Conservation (phyloP, 2,888 invertebrate species). For the Drosophila kokeensis region DNA sequence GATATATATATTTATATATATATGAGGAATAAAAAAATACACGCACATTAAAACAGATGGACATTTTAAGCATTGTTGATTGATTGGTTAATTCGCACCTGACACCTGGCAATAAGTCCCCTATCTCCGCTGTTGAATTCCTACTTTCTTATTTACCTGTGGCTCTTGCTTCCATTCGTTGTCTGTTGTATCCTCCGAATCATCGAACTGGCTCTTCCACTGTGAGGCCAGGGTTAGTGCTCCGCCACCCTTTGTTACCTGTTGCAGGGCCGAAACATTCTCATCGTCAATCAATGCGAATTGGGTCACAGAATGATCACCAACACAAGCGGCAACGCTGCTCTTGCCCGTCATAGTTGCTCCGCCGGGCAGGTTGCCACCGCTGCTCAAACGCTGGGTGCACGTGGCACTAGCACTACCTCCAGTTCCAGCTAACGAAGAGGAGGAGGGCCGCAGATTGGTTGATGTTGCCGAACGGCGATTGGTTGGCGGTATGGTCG, state of each 20-base stretch:
- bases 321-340: slow-evolving; percentile 85
- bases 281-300: slow-evolving; percentile 97
- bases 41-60: slow-evolving; percentile 16
- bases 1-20: background rate
- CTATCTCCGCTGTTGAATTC: background rate
- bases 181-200: slow-evolving; percentile 97
- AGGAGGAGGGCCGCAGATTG: slow-evolving; percentile 81
- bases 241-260: slow-evolving; percentile 95
- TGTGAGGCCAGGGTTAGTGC: slow-evolving; percentile 96
- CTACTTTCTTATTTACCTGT: slow-evolving; percentile 74
- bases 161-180: slow-evolving; percentile 97
- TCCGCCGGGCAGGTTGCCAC: slow-evolving; percentile 28
- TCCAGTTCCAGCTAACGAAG: slow-evolving; percentile 57
- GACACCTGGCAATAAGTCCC: slow-evolving; percentile 4
- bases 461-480: slow-evolving; percentile 80
- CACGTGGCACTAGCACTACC: slow-evolving; percentile 35
- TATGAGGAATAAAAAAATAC: background rate
- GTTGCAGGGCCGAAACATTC: slow-evolving; percentile 94
- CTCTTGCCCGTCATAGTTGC: slow-evolving; percentile 73
- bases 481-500: slow-evolving; percentile 66
- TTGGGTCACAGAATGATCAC: slow-evolving; percentile 93
- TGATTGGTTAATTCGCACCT: slow-evolving; percentile 9
- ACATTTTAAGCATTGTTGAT: slow-evolving; percentile 66
- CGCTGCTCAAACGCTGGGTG: slow-evolving; percentile 46
- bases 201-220: slow-evolving; percentile 98